Evolutionary conservation across 30 jellyfish, hydroid and myxozoan species (phyloP), one percentile per base, ranked within the genome.

Genomic region (Aurelia aurita): DNA sequence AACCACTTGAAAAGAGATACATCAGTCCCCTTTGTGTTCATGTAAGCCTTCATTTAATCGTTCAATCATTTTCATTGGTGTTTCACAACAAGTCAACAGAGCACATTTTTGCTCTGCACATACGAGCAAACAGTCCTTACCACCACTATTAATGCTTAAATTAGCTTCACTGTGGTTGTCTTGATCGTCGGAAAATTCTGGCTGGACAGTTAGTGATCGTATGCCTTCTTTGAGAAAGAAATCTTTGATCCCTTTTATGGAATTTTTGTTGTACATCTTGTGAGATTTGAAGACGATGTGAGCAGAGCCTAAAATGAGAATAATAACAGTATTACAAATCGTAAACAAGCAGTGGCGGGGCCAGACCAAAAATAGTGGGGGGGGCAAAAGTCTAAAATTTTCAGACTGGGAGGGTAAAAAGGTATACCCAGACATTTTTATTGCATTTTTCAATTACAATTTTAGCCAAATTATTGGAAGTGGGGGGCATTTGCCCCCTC

Each of bases 221-320:
- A 91, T 91, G 54, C 98, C 98, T 74, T 91, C 98, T 47, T 71
- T 53, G 21, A n/a, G 51, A 61, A 91, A 84, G 58, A 91, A 85
- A 12, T 61, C 62, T 21, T 73, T 32, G 28, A 91, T 74, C 28
- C 69, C 76, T 8, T 47, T 59, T 22, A 62, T 72, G 9, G 83
- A 73, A 8, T 58, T 35, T 21, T 57, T 63, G 64, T 85, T 80
- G 93, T 66, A 91, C 31, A 53, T 74, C 25, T 71, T 87, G 66
- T 72, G 78, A 1, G 92, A 61, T 3, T 70, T 79, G 71, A 91
- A 91, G 51, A 91, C 86, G 29, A 91, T 63, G 72, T 91, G 98
- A 4, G 91, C 98, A 0, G 98, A 91, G 23, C 96, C 98, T 91
- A 68, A 47, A 74, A 72, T 10, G 60, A 39, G 25, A 13, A 35